phyloP scores from a whole-genome alignment of 2,113 vertebrate species.

The Procapra przewalskii region DNA sequence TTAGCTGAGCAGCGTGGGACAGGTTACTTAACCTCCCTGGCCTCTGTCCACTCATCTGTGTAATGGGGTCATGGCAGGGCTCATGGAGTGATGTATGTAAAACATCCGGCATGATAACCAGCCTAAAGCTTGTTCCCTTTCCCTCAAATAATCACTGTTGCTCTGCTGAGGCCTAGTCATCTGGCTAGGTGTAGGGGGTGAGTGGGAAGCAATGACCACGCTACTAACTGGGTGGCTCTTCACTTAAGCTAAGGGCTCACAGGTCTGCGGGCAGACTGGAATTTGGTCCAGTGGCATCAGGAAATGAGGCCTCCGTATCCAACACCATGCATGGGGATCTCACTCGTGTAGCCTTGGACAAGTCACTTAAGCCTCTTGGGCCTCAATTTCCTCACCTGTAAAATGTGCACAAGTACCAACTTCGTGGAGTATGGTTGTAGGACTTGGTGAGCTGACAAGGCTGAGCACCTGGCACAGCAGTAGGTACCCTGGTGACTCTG shows the following conservation, averaged over 20 bases:
- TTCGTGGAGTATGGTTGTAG: rapidly evolving
- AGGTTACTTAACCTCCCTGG: neutral
- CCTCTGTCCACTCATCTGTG: neutral
- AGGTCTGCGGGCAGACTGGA: neutral
- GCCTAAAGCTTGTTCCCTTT: neutral
- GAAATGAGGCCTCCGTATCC: rapidly evolving
- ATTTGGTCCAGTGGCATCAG: neutral
- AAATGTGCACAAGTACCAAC: neutral
- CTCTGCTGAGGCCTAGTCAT: rapidly evolving
- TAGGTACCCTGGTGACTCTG: neutral
- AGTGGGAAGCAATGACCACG: rapidly evolving
- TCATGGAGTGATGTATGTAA: neutral
- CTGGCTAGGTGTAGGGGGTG: neutral
- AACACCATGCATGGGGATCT: neutral
- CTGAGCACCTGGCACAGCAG: neutral
- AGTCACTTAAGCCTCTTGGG: neutral
- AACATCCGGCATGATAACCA: neutral
- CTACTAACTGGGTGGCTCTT: neutral
- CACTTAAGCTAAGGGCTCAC: neutral
- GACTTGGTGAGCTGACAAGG: no score
- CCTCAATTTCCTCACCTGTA: neutral
- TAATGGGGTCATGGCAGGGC: neutral
- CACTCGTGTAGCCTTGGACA: neutral
- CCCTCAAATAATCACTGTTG: no score
- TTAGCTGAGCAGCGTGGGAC: neutral